Conservation (phyloP, 1,140 invertebrate genomes). For the Pinna nobilis region DNA sequence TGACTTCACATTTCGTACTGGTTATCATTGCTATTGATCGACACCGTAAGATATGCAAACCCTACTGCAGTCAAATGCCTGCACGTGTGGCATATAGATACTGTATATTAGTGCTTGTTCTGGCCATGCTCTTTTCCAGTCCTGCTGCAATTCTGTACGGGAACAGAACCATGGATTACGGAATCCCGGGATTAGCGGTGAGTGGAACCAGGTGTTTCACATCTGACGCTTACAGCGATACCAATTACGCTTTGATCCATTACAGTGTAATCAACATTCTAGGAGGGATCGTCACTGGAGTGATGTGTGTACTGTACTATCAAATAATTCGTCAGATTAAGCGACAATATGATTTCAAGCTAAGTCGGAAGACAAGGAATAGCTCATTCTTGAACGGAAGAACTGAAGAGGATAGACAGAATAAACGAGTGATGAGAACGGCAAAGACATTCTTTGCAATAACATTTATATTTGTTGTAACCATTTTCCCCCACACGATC, state of each 20-base stretch:
- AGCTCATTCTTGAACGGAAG: neutral
- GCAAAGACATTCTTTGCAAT: conserved; percentile 5
- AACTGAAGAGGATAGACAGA: neutral
- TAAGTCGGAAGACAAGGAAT: neutral
- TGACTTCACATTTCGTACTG: conserved; percentile 16
- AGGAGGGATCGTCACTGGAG: neutral
- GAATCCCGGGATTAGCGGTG: conserved; percentile 2
- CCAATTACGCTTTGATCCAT: neutral
- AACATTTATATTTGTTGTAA: neutral
- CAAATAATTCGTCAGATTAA: conserved; percentile 3
- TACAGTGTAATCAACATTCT: neutral
- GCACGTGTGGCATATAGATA: neutral
- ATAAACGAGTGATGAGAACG: neutral
- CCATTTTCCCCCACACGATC: conserved; percentile 7
- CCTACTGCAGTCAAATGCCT: neutral
- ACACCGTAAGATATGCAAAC: conserved; percentile 22
- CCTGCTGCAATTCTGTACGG: conserved; percentile 16
- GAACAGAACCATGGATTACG: neutral
- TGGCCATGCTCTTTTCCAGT: neutral
- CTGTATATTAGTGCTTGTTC: neutral
- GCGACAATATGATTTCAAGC: neutral
- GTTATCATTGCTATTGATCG: conserved; percentile 9
- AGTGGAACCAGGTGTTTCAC: conserved; percentile 1
- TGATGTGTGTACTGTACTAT: neutral
- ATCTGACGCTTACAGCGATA: neutral